phyloP scores from a whole-genome alignment of 2,888 invertebrate genomes.

The Ophion ellenae region DNA sequence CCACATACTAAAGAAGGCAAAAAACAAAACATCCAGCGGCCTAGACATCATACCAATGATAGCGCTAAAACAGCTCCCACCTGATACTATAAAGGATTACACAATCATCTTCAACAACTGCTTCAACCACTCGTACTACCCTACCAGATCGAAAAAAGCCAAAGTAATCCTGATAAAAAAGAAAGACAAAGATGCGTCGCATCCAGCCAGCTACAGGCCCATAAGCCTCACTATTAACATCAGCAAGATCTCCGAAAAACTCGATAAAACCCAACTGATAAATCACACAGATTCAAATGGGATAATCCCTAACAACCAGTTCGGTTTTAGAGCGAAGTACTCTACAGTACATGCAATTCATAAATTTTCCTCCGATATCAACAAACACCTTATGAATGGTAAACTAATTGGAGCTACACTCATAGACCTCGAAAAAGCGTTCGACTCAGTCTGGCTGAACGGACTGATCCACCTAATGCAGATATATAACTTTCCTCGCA shows the following conservation, averaged over 20 bases:
- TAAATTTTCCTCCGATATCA: not conserved
- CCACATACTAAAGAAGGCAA: not conserved
- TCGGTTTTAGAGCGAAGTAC: constrained; percentile 34
- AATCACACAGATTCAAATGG: constrained; percentile 15
- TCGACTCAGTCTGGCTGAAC: no score
- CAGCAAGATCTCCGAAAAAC: constrained; percentile 59
- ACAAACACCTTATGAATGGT: no score
- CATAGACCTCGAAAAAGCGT: no score
- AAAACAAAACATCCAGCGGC: constrained; percentile 59
- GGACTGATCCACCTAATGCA: no score
- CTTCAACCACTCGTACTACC: constrained; percentile 45
- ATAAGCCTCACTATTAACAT: constrained; percentile 60
- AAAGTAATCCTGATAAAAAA: constrained; percentile 55
- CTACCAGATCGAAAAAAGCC: constrained; percentile 37
- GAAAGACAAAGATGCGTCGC: constrained; percentile 31
- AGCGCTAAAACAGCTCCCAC: constrained; percentile 49
- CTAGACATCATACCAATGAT: constrained; percentile 54
- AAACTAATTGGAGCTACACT: no score
- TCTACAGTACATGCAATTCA: constrained; percentile 17
- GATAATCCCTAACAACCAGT: constrained; percentile 55
- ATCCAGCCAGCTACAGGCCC: constrained; percentile 47
- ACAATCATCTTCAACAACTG: constrained; percentile 52
- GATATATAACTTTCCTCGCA: no score
- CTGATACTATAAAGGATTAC: not conserved
- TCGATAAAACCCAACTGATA: constrained; percentile 28